Base-by-base conservation (phyloP, 2,797 vertebrate genomes). In the Microctenopoma steveboyesi region DNA sequence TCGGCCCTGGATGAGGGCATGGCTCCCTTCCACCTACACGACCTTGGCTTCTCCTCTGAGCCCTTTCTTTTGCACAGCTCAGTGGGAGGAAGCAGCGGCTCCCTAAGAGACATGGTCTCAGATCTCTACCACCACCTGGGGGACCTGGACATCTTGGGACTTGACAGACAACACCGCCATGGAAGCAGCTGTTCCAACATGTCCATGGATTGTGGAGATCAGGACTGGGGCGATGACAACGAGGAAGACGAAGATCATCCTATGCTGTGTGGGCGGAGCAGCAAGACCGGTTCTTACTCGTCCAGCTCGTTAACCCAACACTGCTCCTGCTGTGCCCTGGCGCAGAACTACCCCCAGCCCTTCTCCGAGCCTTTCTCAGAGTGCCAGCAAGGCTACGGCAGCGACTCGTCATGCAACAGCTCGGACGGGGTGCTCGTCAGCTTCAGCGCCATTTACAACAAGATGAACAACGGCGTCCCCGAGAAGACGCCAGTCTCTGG, bases 361-460 rank as follows among this genome's bases (percentile, higher is more conserved):
- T 93, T 92, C 67, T 13, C 81, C 0, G 88, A 91, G 64, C 61
- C 85, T 0, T 90, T 90, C 64, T 93, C 95, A 0, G 96, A 97
- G 79, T 94, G 95, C 72, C 95, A 94, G 78, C 95, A 93, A 74
- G 95, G 95, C 66, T 97, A 96, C 2, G 90, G 94, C 81, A 98
- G 96, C 7, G 97, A 99, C 91, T 98, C 96, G 0, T 99, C 97
- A 33, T 98, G 96, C 92, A 98, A 97, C 91, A 98, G 97, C 78
- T 99, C 97, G 0, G 96, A 99, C 0, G 97, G 98, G 0, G 95
- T 98, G 33, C 94, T 99, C 12, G 96, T 99, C 74, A 99, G 96
- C 82, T 98, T 98, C 93, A 99, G 96, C n/a, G 90, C 97, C 64
- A 97, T 99, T 71, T 99, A 96, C 93, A 96, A 95, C 90, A 98